Evolutionary conservation across 2,888 invertebrate genomes (phyloP), one percentile per base, ranked within the genome.

Genomic region (Drosophila mercatorum): DNA sequence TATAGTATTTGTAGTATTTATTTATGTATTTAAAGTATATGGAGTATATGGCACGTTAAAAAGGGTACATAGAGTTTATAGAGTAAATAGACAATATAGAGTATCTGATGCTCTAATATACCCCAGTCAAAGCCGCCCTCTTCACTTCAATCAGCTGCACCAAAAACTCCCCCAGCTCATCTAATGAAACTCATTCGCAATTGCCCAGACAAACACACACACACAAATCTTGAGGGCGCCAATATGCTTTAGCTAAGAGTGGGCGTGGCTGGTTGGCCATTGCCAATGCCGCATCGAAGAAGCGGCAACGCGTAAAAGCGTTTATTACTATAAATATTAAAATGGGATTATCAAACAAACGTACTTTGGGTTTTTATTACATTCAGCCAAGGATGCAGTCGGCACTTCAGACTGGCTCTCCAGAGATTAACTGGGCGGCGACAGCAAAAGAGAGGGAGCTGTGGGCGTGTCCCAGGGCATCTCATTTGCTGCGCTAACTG

Each of bases 241-340:
- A 75, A 80, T 75, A 70, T 73, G 81, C 43, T 28, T 40, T 40
- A n/a, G 28, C 41, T 17, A 17, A 41, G 22, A 55, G 52, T 31
- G 66, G 72, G 81, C 60, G 67, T 67, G 62, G n/a, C 31, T 6
- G 7, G 7, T 7, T 34, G 31, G 7, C 31, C 31, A 49, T 52
- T 43, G 26, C 26, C 56, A 72, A 56, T 55, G 53, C 28, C 38
- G 56, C n/a, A 26, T 44, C 41, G 68, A 76, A 62, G 75, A 76
- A 62, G 75, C 80, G 83, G 68, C 75, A 80, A 80, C 68, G 85
- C 85, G 81, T 87, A 75, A 80, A 78, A 75, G 88, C 85, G 85
- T 88, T 85, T 85, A 85, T 85, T 85, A 88, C 88, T 81, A 84
- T 88, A 84, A 88, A 85, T 85, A 85, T 88, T 85, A 85, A 85